Conservation (phyloP, 2,888 invertebrate species). For the Creontiades dilutus region DNA sequence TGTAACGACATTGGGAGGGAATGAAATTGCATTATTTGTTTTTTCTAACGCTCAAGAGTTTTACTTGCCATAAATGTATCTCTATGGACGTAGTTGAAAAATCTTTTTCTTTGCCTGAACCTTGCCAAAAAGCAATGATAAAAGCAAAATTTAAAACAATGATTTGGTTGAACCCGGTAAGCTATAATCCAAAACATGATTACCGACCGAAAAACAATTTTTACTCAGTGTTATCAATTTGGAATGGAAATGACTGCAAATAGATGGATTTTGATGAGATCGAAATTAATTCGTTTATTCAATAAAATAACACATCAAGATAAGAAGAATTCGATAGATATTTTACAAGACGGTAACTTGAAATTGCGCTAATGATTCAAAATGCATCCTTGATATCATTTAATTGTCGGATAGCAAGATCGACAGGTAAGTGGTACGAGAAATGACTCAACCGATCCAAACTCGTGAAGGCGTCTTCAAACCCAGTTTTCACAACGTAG, state of each 20-base stretch:
- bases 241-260: not conserved
- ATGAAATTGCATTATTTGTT: too few relatives aligned
- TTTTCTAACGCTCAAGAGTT: too few relatives aligned
- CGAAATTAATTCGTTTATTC: slow-evolving; percentile 33
- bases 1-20: too few relatives aligned
- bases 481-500: slow-evolving; percentile 97
- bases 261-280: not conserved
- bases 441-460: slow-evolving; percentile 91
- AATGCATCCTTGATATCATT: slow-evolving; percentile 98
- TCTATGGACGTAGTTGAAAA: too few relatives aligned
- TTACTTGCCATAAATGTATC: too few relatives aligned
- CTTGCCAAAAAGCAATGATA: too few relatives aligned
- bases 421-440: slow-evolving; percentile 96
- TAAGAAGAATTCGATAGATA: slow-evolving; percentile 31
- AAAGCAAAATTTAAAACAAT: too few relatives aligned
- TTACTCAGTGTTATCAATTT: not conserved
- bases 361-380: slow-evolving; percentile 72
- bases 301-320: slow-evolving; percentile 54
- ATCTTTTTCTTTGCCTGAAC: too few relatives aligned
- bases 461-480: slow-evolving; percentile 95
- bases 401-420: slow-evolving; percentile 97
- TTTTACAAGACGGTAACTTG: slow-evolving; percentile 56
- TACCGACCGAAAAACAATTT: too few relatives aligned
- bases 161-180: too few relatives aligned
- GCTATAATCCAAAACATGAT: too few relatives aligned